Evolutionary conservation across 2,888 invertebrate genomes (phyloP), one percentile per base, ranked within the genome.

Genomic region (Saturnia japonica): DNA sequence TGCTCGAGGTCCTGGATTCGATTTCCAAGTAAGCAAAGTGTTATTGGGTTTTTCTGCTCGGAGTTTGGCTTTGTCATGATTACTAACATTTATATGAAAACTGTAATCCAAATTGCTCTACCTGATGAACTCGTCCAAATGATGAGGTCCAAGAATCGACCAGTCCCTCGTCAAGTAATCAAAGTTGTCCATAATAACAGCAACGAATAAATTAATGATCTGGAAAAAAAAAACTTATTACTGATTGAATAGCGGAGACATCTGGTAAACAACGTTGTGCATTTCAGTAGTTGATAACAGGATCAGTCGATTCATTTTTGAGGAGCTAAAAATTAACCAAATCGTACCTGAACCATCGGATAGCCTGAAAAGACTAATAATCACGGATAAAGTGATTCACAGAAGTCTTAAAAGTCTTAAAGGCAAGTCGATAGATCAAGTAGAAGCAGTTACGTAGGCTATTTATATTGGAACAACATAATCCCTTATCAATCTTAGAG

Each of bases 151-250:
- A 72, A 99, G 95, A 82, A 99, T 99, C 0, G 99, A 99, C 99
- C 99, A 99, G 94, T 99, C 99, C 79, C 99, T 95, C 8, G 99
- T 99, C 79, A 99, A 93, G 87, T 99, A 99, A 91, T 99, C 99
- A 89, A 99, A 99, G 91, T 99, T 99, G 88, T 99, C 99, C 99
- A 99, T 99, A 84, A 99, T 99, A 78, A 99, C 99, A 75, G 99
- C 99, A 71, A 99, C 99, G 93, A 99, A 99, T 75, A 99, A 95
- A 92, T 99, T 99, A 82, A 99, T 99, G 85, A 99, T 99, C 98
- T 99, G 90, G 62, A 95, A 94, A 71, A 42, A 0, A 71, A 0
- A 42, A 68, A 71, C 42, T 45, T 16, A 16, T n/a, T n/a, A n/a
- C n/a, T n/a, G n/a, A 34, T 4, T 47, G 14, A 54, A 22, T 54